Evolutionary conservation across 2,888 invertebrate species (phyloP).

Genomic region (Temnothorax unifasciatus): DNA sequence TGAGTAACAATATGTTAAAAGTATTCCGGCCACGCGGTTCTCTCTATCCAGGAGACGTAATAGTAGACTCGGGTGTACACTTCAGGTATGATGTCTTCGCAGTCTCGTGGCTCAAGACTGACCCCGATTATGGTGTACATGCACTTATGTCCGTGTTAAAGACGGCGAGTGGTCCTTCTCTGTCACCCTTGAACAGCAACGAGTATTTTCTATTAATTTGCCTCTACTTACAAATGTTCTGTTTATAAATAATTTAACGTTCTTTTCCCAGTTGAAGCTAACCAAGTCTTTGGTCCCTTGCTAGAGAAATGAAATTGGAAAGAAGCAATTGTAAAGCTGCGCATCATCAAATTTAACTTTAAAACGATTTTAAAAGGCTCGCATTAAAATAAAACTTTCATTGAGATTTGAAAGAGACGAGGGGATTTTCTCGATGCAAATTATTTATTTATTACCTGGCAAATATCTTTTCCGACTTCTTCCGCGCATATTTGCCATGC

Average conservation of each 20-base stretch:
- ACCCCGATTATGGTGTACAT: slow-evolving; percentile 87
- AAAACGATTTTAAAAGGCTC: background rate
- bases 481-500: slow-evolving; percentile 88
- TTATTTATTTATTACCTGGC: slow-evolving; percentile 84
- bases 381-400: background rate
- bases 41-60: slow-evolving; percentile 89
- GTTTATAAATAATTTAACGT: background rate
- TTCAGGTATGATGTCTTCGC: slow-evolving; percentile 87
- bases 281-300: background rate
- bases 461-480: slow-evolving; percentile 87
- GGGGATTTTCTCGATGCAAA: background rate
- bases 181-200: slow-evolving; percentile 87
- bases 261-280: background rate
- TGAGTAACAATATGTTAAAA: background rate
- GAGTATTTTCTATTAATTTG: slow-evolving; percentile 5
- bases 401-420: background rate
- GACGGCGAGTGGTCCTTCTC: slow-evolving; percentile 89
- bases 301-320: background rate
- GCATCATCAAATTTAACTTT: background rate
- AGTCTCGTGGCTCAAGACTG: slow-evolving; percentile 85
- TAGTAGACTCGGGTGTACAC: slow-evolving; percentile 88
- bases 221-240: background rate
- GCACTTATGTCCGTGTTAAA: slow-evolving; percentile 85
- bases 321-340: background rate
- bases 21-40: slow-evolving; percentile 87